Percentiles rank a stretch among this genome's conserved stretches.
Evolutionary conservation across 2,797 vertebrate species (phyloP).

Genomic region (Acipenser oxyrinchus): DNA sequence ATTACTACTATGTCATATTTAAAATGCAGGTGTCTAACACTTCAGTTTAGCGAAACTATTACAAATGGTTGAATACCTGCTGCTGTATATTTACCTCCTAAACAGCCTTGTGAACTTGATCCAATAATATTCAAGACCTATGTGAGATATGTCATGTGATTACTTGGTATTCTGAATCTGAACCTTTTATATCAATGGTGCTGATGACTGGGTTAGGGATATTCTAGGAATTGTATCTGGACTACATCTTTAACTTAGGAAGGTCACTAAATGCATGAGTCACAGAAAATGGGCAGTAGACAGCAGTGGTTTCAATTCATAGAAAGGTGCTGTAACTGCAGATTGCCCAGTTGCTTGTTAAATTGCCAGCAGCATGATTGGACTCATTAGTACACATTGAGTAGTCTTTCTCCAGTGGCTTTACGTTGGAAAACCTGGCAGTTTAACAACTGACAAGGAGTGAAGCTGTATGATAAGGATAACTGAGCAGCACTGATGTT

Average conservation of each 20-base stretch:
- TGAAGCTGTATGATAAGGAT: not conserved
- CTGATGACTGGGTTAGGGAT: no score
- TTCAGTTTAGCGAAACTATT: no score
- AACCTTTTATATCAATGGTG: no score
- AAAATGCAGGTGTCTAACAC: no score
- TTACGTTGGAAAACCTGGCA: not conserved
- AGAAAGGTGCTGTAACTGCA: not conserved
- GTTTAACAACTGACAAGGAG: not conserved
- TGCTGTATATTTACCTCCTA: no score
- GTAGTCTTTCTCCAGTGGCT: slow-evolving; percentile 1
- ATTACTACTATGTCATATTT: no score
- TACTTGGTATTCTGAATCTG: no score
- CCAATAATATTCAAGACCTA: no score
- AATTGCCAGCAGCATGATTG: not conserved
- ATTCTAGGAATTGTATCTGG: not conserved
- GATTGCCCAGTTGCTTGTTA: not conserved
- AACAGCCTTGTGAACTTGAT: no score
- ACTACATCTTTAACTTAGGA: not conserved
- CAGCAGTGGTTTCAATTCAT: not conserved
- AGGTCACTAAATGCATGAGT: not conserved
- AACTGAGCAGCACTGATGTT: not conserved
- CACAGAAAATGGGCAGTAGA: not conserved
- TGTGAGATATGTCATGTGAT: no score
- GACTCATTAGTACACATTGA: slow-evolving; percentile 3
- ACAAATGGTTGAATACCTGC: no score